Percentiles rank a stretch among this genome's conserved stretches.
phyloP scores from a whole-genome alignment of 1,140 invertebrate genomes.

The Eubasilissa regina region DNA sequence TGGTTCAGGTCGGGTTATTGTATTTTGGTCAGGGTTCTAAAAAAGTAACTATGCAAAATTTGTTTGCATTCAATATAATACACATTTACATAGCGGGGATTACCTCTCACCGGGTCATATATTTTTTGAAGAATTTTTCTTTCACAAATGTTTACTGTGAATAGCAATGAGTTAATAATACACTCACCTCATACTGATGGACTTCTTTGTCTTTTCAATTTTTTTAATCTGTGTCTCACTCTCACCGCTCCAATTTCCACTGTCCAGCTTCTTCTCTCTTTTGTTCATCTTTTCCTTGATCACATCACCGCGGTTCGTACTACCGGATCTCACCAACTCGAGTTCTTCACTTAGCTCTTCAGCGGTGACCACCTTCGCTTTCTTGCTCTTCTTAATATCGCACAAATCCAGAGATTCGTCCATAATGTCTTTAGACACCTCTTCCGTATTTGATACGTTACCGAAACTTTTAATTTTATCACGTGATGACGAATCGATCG shows the following conservation, averaged over 20 bases:
- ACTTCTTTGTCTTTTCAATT: slow-evolving; percentile 22
- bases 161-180: not conserved
- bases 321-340: not conserved
- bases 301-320: not conserved
- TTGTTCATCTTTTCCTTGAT: not conserved
- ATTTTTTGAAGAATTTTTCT: too few relatives aligned
- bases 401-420: not conserved
- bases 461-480: too few relatives aligned
- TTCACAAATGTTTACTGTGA: too few relatives aligned
- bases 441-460: not conserved
- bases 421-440: not conserved
- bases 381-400: slow-evolving; percentile 7
- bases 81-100: too few relatives aligned
- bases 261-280: slow-evolving; percentile 28
- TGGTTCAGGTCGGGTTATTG: too few relatives aligned
- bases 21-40: too few relatives aligned
- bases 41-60: too few relatives aligned
- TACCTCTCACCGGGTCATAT: too few relatives aligned
- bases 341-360: not conserved
- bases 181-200: slow-evolving; percentile 5
- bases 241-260: slow-evolving; percentile 42
- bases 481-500: too few relatives aligned
- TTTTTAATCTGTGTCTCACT: slow-evolving; percentile 40
- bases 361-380: not conserved
- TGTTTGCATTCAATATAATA: too few relatives aligned